Conservation (phyloP, 2,888 invertebrate species). For the Mellilla xanthometata region DNA sequence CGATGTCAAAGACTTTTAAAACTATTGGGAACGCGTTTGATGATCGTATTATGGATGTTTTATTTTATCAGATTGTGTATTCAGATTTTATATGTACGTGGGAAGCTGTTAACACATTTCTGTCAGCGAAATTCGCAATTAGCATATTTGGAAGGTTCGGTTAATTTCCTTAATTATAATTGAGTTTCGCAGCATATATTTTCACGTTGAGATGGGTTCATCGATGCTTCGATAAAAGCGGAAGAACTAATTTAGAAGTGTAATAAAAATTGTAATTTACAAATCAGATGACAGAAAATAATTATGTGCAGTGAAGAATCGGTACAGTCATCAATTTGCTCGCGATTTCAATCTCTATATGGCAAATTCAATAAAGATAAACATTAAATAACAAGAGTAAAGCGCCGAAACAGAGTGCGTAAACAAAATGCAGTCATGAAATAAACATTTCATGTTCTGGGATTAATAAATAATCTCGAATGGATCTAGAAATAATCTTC, state of each 20-base stretch:
- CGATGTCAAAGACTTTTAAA: conserved; percentile 24
- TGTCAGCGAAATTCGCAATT: conserved; percentile 16
- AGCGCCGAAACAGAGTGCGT: conserved; percentile 3
- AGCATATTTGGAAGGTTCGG: conserved; percentile 12
- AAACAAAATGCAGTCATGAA: conserved; percentile 1
- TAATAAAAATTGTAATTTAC: no score
- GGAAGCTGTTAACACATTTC: conserved; percentile 19
- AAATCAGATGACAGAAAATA: no score
- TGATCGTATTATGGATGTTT: conserved; percentile 22
- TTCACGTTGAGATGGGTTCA: conserved; percentile 2
- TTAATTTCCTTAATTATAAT: conserved; percentile 6
- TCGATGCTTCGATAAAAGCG: neutral
- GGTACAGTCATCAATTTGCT: neutral
- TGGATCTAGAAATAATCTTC: conserved; percentile 3
- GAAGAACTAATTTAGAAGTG: neutral
- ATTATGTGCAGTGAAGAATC: neutral
- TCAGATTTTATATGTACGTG: conserved; percentile 16
- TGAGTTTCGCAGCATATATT: conserved; percentile 6
- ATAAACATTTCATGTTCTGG: conserved; percentile 1
- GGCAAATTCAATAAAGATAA: conserved; percentile 1
- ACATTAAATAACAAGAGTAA: conserved; percentile 5
- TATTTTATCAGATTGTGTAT: conserved; percentile 28
- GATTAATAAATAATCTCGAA: conserved; percentile 5
- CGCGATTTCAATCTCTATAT: neutral
- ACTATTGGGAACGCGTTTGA: conserved; percentile 27